phyloP scores from a whole-genome alignment of 2,888 invertebrate genomes.

The Trypoxylon attenuatum region DNA sequence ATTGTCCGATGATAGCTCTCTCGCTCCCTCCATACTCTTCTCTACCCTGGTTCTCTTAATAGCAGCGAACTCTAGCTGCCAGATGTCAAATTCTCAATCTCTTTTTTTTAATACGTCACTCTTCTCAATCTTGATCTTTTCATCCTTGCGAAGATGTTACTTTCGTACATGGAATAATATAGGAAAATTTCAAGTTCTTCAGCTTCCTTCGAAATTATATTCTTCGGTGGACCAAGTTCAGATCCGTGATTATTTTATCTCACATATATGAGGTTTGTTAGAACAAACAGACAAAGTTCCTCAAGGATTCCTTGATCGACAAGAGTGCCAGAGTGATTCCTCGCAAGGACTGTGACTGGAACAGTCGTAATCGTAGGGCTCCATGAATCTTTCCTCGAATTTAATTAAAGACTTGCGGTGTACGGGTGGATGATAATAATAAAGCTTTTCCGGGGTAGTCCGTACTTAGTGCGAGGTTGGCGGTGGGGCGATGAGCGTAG shows the following conservation, averaged over 20 bases:
- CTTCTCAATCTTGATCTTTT: too few species aligned
- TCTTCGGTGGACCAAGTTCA: too few species aligned
- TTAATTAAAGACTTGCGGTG: constrained; percentile 60
- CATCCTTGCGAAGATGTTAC: too few species aligned
- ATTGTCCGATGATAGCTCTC: constrained; percentile 66
- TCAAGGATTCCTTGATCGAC: neutral
- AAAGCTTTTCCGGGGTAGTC: constrained; percentile 56
- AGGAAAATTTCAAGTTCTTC: too few species aligned
- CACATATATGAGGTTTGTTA: too few species aligned
- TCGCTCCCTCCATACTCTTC: constrained; percentile 24
- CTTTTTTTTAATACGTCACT: constrained; percentile 19
- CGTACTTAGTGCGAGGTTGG: constrained; percentile 43
- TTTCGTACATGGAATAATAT: too few species aligned
- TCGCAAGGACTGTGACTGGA: too few species aligned
- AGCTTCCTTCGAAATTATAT: too few species aligned
- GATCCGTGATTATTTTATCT: too few species aligned
- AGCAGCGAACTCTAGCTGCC: constrained; percentile 42
- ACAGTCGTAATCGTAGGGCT: constrained; percentile 35
- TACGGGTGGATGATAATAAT: constrained; percentile 57
- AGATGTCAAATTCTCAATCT: constrained; percentile 55
- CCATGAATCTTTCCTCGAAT: constrained; percentile 55
- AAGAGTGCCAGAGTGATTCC: too few species aligned
- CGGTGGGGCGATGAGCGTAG: neutral
- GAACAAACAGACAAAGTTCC: neutral
- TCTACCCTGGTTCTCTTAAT: constrained; percentile 46